These are phyloP conservation scores for Elaphurus davidianus DNA, from an alignment of 2,113 vertebrate species.

Conservation along the genomic window DNA sequence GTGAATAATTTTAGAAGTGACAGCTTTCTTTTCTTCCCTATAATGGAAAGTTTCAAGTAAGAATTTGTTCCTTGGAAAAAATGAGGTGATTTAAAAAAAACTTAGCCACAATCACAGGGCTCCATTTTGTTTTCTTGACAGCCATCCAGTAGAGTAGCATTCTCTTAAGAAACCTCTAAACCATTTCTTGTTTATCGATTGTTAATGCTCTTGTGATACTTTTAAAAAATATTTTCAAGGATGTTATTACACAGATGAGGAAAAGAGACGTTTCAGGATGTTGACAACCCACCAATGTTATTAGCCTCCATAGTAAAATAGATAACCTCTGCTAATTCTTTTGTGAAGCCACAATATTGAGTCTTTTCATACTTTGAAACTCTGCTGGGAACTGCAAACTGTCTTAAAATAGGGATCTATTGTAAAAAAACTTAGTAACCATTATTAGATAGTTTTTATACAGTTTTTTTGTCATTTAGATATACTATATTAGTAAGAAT, in stretches of 20 bases:
- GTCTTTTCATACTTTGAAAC: background rate
- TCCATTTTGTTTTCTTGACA: background rate
- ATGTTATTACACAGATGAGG: background rate
- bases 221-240: background rate
- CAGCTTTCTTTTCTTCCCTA: background rate
- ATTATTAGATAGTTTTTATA: background rate
- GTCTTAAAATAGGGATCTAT: background rate
- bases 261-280: background rate
- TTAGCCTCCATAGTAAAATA: background rate
- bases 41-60: constrained; percentile 11
- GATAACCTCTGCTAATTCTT: background rate
- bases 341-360: background rate
- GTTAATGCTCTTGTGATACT: background rate
- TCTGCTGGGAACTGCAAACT: background rate
- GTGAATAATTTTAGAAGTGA: background rate
- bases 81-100: background rate
- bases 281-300: background rate
- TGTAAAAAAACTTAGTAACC: background rate
- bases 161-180: background rate
- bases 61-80: constrained; percentile 25
- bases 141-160: background rate
- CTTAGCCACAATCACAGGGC: background rate
- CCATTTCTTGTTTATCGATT: background rate
- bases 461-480: background rate
- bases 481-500: background rate